Conservation (phyloP, 2,797 vertebrate genomes). For the Dryobates pubescens region DNA sequence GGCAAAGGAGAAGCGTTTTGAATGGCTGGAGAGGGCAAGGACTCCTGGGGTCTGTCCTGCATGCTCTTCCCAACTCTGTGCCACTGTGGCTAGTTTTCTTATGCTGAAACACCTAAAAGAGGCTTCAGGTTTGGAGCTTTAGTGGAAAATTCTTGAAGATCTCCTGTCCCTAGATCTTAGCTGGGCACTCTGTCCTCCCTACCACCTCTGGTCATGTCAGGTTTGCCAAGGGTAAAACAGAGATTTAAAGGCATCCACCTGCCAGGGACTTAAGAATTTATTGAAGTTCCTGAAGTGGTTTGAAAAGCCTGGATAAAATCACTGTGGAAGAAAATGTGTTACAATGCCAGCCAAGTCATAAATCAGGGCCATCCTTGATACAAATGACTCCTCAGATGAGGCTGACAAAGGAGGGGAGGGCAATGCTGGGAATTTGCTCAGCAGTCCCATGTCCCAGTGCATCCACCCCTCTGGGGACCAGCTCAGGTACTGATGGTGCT, state of each 20-base stretch:
- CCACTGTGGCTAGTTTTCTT: background rate
- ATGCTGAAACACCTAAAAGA: background rate
- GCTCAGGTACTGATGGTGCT: background rate
- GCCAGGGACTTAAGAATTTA: background rate
- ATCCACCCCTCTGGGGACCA: background rate
- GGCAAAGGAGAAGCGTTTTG: background rate
- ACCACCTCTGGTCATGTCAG: background rate
- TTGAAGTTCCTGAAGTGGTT: background rate
- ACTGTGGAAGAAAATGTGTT: background rate
- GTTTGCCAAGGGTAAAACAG: background rate
- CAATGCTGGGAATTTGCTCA: accelerated
- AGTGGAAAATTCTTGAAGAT: background rate
- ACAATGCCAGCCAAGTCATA: background rate
- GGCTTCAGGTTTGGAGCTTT: background rate
- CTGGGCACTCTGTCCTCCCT: background rate
- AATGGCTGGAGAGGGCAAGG: background rate
- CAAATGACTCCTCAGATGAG: background rate
- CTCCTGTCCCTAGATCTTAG: background rate
- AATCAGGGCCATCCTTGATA: background rate
- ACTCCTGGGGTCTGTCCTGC: background rate
- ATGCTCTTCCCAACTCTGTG: background rate
- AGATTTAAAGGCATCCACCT: background rate
- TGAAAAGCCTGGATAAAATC: slow-evolving; percentile 4
- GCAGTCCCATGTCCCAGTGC: background rate
- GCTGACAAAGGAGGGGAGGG: background rate